A percentile compares a stretch with the other conserved stretches of the same genome.
These are phyloP conservation scores for Geococcyx californianus DNA, from an alignment of 2,113 vertebrate species.

Conservation along the genomic window DNA sequence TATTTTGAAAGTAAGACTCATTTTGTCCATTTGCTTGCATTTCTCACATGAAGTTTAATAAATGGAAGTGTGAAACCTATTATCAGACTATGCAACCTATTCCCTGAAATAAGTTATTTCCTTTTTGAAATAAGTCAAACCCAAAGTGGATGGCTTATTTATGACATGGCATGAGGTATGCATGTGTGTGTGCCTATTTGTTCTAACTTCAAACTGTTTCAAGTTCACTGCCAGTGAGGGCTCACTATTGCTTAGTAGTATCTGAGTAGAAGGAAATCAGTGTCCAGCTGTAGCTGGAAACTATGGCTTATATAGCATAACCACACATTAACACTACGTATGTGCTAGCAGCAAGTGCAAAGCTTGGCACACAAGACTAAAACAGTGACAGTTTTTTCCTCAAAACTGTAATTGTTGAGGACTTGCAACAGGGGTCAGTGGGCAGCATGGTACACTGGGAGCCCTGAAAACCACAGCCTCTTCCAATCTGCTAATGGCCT, in stretches of 20 bases:
- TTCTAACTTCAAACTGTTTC: not conserved
- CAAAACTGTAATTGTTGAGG: not conserved
- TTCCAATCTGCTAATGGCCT: not conserved
- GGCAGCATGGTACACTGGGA: not conserved
- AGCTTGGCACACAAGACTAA: not conserved
- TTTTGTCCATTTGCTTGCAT: not conserved
- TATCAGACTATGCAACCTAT: not conserved
- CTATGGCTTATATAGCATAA: not conserved
- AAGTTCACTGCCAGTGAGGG: not conserved
- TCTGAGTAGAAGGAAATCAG: not conserved
- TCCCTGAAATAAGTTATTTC: not conserved
- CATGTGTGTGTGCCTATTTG: not conserved
- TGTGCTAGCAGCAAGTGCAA: not conserved
- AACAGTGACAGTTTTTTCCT: not conserved
- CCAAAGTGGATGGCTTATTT: not conserved
- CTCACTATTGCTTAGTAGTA: not conserved
- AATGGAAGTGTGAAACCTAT: not conserved
- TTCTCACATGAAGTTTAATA: not conserved
- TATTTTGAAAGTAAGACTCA: not conserved
- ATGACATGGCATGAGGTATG: accelerated
- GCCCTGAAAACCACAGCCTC: accelerated
- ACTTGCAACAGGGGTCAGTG: not conserved
- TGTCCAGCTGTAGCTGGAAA: not conserved
- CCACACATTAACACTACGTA: not conserved
- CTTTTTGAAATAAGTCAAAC: not conserved